A percentile compares a stretch with the other conserved stretches of the same genome.
phyloP scores from a whole-genome alignment of 2,888 invertebrate genomes.

The Drosophila cyrtoloma region DNA sequence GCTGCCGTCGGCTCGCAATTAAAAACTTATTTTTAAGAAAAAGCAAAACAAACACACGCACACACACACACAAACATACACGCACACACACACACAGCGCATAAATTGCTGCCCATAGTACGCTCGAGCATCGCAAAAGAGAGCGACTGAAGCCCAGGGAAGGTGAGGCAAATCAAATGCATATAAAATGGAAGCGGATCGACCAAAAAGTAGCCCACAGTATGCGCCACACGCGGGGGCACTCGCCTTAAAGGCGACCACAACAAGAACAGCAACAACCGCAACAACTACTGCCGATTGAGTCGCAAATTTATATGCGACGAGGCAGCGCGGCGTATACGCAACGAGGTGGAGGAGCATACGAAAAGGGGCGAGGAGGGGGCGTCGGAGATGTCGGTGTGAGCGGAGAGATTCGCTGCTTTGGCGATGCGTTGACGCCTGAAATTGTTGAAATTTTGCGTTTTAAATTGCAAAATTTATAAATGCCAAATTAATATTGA shows the following conservation, averaged over 20 bases:
- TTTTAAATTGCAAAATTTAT: slow-evolving; percentile 65
- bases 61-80: slow-evolving; percentile 9
- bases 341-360: slow-evolving; percentile 55
- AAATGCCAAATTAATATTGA: slow-evolving; percentile 74
- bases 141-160: slow-evolving; percentile 18
- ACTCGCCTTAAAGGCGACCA: slow-evolving; percentile 56
- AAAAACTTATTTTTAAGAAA: slow-evolving; percentile 79
- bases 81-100: slow-evolving; percentile 15
- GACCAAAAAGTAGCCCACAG: slow-evolving; percentile 61
- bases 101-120: slow-evolving; percentile 43
- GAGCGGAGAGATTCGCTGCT: slow-evolving; percentile 49
- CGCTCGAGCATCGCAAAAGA: slow-evolving; percentile 22
- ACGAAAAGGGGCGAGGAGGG: background rate
- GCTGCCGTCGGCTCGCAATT: slow-evolving; percentile 67
- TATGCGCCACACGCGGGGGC: slow-evolving; percentile 56
- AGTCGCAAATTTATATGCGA: slow-evolving; percentile 75
- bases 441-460: slow-evolving; percentile 75
- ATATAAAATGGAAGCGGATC: slow-evolving; percentile 68
- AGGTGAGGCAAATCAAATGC: slow-evolving; percentile 67
- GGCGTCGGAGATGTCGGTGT: background rate
- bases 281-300: slow-evolving; percentile 60
- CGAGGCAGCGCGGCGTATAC: slow-evolving; percentile 57
- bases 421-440: slow-evolving; percentile 71
- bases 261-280: slow-evolving; percentile 38
- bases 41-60: slow-evolving; percentile 52